Conservation (phyloP, 2,113 vertebrate genomes). For the Thunnus thynnus region DNA sequence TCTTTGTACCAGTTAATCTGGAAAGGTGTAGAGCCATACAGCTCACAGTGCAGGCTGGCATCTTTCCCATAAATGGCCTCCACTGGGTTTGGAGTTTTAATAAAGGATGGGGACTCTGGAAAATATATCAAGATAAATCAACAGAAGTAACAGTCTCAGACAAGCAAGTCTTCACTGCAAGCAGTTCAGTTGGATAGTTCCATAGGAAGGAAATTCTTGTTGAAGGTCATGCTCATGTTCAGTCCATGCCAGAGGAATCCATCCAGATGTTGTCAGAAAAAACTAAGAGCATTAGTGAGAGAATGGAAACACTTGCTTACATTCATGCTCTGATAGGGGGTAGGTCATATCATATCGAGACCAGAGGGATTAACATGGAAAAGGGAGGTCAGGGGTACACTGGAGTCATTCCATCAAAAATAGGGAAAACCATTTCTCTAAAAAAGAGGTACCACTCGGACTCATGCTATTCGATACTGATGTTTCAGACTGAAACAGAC, state of each 20-base stretch:
- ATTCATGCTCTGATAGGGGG: slow-evolving; percentile 8
- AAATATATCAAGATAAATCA: slow-evolving; percentile 56
- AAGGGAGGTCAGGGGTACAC: not conserved
- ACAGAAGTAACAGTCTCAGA: slow-evolving; percentile 71
- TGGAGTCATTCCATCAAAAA: not conserved
- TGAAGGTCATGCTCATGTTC: slow-evolving; percentile 40
- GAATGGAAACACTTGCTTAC: not conserved
- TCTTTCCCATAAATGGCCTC: slow-evolving; percentile 92
- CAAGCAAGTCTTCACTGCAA: slow-evolving; percentile 17
- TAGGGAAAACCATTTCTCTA: not conserved
- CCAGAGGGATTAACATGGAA: not conserved
- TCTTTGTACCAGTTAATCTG: slow-evolving; percentile 95
- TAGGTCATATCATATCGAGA: not conserved
- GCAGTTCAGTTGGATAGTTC: not conserved
- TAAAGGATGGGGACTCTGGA: slow-evolving; percentile 94
- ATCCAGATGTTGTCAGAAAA: slow-evolving; percentile 13
- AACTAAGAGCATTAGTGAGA: slow-evolving; percentile 4
- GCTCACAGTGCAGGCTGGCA: slow-evolving; percentile 92
- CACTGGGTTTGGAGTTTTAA: slow-evolving; percentile 88
- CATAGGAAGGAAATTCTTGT: not conserved
- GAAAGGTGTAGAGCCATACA: slow-evolving; percentile 92
- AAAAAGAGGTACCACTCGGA: slow-evolving; percentile 7
- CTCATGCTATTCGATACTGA: slow-evolving; percentile 36
- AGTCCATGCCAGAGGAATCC: slow-evolving; percentile 46
- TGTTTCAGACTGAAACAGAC: not conserved